These are phyloP conservation scores for Scaptomyza hsui DNA, from an alignment of 1,140 invertebrate genomes.

Conservation along the genomic window DNA sequence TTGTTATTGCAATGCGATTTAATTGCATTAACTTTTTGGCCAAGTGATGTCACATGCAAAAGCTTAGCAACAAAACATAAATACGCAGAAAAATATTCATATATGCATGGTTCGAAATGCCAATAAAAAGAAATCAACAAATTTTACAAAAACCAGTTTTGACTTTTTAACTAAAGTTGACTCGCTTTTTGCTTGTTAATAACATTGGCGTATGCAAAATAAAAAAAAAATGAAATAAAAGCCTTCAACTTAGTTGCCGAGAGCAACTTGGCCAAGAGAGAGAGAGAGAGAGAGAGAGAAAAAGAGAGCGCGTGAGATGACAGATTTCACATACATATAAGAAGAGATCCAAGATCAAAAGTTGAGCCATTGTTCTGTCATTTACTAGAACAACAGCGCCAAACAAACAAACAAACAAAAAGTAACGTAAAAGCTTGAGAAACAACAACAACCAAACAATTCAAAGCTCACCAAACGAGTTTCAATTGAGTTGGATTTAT, in stretches of 20 bases:
- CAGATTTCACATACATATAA: too few species aligned
- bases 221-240: constrained; percentile 9
- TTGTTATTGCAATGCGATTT: constrained; percentile 1
- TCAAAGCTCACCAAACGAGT: constrained; percentile 46
- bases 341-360: constrained; percentile 3
- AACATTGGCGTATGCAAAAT: constrained; percentile 64
- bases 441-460: constrained; percentile 9
- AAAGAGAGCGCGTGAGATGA: background rate
- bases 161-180: background rate
- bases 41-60: constrained; percentile 21
- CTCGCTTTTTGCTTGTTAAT: constrained; percentile 25
- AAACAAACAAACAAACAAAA: constrained; percentile 1
- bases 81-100: background rate
- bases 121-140: constrained; percentile 46
- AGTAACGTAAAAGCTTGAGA: constrained; percentile 25
- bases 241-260: constrained; percentile 64
- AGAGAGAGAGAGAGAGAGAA: constrained; percentile 12
- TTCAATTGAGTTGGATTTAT: constrained; percentile 17
- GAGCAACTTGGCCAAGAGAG: constrained; percentile 7
- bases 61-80: constrained; percentile 5
- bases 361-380: constrained; percentile 42
- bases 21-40: constrained; percentile 9
- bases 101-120: constrained; percentile 33
- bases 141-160: constrained; percentile 42
- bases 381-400: constrained; percentile 35